Base-by-base conservation (phyloP, 2,113 vertebrate species). In the Aviceda subcristata region DNA sequence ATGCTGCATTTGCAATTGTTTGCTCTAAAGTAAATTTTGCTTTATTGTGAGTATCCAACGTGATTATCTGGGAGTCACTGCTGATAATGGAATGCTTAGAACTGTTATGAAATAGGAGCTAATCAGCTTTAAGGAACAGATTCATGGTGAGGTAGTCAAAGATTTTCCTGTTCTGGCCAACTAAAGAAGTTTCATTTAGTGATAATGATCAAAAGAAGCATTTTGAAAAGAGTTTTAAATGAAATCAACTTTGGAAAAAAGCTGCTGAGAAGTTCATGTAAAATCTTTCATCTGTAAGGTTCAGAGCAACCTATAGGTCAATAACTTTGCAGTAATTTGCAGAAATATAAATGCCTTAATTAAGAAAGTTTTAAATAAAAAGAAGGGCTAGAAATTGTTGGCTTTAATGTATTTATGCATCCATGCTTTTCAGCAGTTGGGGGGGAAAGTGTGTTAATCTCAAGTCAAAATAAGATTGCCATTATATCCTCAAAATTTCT, bases 301-400 rank as follows among this genome's bases (percentile, higher is more conserved):
- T 97, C 63, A 95, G 59, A 92, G 38, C 15, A 91, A 92, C 66
- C 53, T 96, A 69, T 92, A 86, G 79, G 82, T 97, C 67, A 92
- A 60, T 64, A 53, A 62, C 48, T 96, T 96, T 75, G 71, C 64
- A 83, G 75, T 82, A 92, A 96, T 86, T 88, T 94, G 66, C 69
- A 90, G 60, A 78, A 96, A 36, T 76, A 88, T 38, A 95, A 96
- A 72, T 87, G 69, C 69, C 67, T 92, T 91, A 96, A 96, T 95
- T 91, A 91, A 94, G 69, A 11, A 91, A 91, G 46, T 85, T 72
- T 82, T 39, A 38, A 77, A 53, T 91, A 67, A 89, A 91, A 86
- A 62, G 21, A 20, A 26, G 12, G 60, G 17, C 30, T 94, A 78
- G 53, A 53, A 83, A 72, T 84, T 81, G 7, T 92, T 94, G 29